A percentile compares a stretch with the other conserved stretches of the same genome.
phyloP scores from a whole-genome alignment of 2,888 invertebrate species.

The Napeogenes inachia region DNA sequence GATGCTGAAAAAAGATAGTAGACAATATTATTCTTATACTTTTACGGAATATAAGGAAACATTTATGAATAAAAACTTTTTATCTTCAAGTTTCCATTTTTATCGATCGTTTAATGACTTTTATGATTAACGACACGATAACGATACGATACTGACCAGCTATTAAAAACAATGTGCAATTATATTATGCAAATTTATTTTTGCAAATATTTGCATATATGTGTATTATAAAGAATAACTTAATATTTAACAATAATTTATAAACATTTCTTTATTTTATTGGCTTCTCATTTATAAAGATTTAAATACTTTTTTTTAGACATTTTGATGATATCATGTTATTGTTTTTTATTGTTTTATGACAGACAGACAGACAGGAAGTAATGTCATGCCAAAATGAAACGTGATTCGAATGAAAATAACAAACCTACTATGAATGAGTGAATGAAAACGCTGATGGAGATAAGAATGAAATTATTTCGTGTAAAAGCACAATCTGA shows the following conservation, averaged over 20 bases:
- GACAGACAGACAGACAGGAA: not conserved
- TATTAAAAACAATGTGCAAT: slow-evolving; percentile 6
- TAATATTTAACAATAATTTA: slow-evolving; percentile 1
- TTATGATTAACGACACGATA: slow-evolving; percentile 7
- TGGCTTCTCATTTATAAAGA: not conserved
- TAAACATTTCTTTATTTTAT: not conserved
- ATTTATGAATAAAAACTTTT: slow-evolving; percentile 1
- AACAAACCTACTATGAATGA: not conserved
- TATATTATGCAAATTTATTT: slow-evolving; percentile 7
- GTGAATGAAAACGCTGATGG: slow-evolving; percentile 5
- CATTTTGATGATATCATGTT: slow-evolving; percentile 1
- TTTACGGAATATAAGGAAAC: not conserved
- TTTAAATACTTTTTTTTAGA: not conserved
- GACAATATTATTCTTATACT: not conserved
- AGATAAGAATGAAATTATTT: slow-evolving; percentile 7
- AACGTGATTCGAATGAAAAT: slow-evolving; percentile 1
- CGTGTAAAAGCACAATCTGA: slow-evolving; percentile 1
- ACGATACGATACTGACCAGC: slow-evolving; percentile 2
- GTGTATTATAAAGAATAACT: slow-evolving; percentile 3
- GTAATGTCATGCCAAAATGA: slow-evolving; percentile 2
- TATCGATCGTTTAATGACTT: slow-evolving; percentile 6
- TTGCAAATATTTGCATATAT: slow-evolving; percentile 2
- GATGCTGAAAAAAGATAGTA: too few relatives aligned
- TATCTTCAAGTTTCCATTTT: slow-evolving; percentile 5
- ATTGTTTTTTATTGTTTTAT: slow-evolving; percentile 4